Conservation (phyloP, 2,797 vertebrate species). For the Acipenser ruthenus region DNA sequence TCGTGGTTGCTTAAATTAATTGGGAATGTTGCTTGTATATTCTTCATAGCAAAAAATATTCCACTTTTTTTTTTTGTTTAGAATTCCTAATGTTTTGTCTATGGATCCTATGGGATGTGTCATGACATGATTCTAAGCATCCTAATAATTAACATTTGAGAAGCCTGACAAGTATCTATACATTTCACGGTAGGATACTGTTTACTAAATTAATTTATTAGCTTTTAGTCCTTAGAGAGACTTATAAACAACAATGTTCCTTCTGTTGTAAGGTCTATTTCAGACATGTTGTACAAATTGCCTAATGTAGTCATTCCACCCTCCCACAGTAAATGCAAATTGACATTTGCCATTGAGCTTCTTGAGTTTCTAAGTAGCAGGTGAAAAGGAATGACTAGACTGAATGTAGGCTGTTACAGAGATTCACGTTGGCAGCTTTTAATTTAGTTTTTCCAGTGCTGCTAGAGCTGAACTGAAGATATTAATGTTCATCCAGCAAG, state of each 20-base stretch:
- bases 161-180: too few species aligned
- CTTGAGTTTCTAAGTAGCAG: background rate
- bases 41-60: too few species aligned
- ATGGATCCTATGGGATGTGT: too few species aligned
- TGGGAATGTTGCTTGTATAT: too few species aligned
- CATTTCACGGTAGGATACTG: too few species aligned
- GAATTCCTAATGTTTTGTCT: too few species aligned
- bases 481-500: background rate
- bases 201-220: too few species aligned
- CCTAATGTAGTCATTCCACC: background rate
- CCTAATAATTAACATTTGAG: too few species aligned
- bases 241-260: background rate
- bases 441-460: background rate
- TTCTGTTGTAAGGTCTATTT: background rate
- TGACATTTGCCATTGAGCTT: background rate
- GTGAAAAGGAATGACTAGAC: background rate
- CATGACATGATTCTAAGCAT: too few species aligned
- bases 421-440: constrained; percentile 1
- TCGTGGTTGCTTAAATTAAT: too few species aligned
- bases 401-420: background rate
- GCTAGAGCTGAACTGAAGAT: background rate
- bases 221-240: background rate
- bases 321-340: background rate
- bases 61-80: too few species aligned
- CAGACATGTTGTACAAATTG: too few species aligned